Evolutionary conservation across 2,888 invertebrate genomes (phyloP).

Genomic region (Esperia sulphurella): DNA sequence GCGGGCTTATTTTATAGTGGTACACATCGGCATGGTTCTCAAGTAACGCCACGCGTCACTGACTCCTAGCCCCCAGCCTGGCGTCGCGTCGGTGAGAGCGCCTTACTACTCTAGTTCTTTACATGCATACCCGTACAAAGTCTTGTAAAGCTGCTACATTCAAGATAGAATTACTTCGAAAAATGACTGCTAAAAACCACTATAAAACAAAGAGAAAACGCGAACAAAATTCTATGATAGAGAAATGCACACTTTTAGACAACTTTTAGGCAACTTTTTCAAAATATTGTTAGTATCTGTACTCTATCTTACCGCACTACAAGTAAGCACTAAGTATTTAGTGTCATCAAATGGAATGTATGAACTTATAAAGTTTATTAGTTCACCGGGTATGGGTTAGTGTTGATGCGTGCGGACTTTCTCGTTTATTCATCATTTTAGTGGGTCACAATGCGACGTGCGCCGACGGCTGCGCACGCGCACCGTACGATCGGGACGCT

Average conservation of each 20-base stretch:
- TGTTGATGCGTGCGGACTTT: slow-evolving; percentile 42
- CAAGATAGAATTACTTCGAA: too few relatives aligned
- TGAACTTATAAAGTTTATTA: slow-evolving; percentile 16
- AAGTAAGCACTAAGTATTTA: too few relatives aligned
- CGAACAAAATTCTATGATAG: too few relatives aligned
- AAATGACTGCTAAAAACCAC: too few relatives aligned
- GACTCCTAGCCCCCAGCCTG: slow-evolving; percentile 16
- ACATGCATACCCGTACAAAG: slow-evolving; percentile 1
- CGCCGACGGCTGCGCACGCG: slow-evolving; percentile 35
- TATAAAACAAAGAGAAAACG: too few relatives aligned
- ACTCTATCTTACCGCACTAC: too few relatives aligned
- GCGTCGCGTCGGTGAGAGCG: slow-evolving; percentile 34
- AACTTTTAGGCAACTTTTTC: too few relatives aligned
- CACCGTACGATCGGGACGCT: slow-evolving; percentile 21
- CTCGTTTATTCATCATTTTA: slow-evolving; percentile 63
- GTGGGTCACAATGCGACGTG: slow-evolving; percentile 54
- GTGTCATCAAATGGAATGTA: background rate
- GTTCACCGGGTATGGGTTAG: slow-evolving; percentile 12
- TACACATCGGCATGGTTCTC: slow-evolving; percentile 47
- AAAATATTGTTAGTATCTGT: too few relatives aligned
- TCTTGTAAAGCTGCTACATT: background rate
- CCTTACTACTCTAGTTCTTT: slow-evolving; percentile 48
- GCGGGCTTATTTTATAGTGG: background rate
- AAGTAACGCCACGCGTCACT: slow-evolving; percentile 46
- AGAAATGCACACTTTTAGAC: too few relatives aligned